A percentile compares a stretch with the other conserved stretches of the same genome.
Evolutionary conservation across 2,113 vertebrate genomes (phyloP).

Genomic region (Oreotrochilus melanogaster): DNA sequence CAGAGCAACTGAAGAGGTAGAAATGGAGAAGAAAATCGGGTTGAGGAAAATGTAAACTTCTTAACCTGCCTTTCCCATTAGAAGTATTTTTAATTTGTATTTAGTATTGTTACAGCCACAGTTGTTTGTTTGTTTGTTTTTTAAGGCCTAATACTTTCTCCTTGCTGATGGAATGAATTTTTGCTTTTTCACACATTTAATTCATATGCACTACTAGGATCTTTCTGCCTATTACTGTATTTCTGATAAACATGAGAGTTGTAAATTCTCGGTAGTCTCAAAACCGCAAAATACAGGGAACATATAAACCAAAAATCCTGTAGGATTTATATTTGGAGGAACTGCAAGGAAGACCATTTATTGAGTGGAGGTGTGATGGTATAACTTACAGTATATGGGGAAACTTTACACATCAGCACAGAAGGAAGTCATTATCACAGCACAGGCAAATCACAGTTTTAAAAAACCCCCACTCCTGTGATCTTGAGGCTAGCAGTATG

Average conservation of each 20-base stretch:
- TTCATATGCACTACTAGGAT: not conserved
- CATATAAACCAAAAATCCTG: not conserved
- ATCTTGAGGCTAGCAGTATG: not conserved
- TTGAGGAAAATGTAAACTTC: not conserved
- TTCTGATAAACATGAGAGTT: not conserved
- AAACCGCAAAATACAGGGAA: not conserved
- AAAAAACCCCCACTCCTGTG: not conserved
- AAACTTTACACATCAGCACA: not conserved
- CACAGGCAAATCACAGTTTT: not conserved
- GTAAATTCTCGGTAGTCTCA: not conserved
- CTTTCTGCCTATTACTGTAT: not conserved
- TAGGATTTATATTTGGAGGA: not conserved
- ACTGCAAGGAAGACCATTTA: not conserved
- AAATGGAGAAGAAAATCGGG: not conserved
- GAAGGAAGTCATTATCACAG: not conserved
- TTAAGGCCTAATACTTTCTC: not conserved
- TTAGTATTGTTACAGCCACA: not conserved
- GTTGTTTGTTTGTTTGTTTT: not conserved
- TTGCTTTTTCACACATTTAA: not conserved
- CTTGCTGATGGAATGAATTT: not conserved
- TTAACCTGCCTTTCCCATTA: not conserved
- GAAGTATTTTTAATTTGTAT: not conserved
- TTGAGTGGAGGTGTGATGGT: not conserved
- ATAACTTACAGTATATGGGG: not conserved
- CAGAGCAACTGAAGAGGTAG: not conserved